A percentile compares a stretch with the other conserved stretches of the same genome.
phyloP scores from a whole-genome alignment of 2,888 invertebrate species.

The Uloborus plumipes region DNA sequence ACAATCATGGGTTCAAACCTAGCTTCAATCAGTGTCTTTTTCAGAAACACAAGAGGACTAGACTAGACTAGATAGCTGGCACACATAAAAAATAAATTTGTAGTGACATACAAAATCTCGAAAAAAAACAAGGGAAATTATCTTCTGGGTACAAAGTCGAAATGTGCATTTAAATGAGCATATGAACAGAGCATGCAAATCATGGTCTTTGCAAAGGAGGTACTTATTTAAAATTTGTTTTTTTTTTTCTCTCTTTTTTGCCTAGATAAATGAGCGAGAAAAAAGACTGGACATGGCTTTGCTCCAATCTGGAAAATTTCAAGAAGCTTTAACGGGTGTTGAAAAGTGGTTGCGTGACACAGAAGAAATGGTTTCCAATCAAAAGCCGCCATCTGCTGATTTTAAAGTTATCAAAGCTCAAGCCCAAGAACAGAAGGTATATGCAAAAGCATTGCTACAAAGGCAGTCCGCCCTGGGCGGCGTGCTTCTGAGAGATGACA shows the following conservation, averaged over 20 bases:
- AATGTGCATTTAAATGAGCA: no score
- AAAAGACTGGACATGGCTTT: constrained; percentile 91
- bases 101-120: no score
- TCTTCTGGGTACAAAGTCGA: no score
- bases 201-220: neutral
- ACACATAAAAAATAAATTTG: no score
- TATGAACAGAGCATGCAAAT: no score
- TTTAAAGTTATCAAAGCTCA: constrained; percentile 98
- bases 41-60: no score
- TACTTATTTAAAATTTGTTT: neutral
- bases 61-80: no score
- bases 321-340: constrained; percentile 81
- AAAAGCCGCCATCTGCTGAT: constrained; percentile 96
- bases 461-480: no score
- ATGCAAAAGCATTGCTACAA: neutral
- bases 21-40: no score
- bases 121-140: no score
- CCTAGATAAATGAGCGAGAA: constrained; percentile 87
- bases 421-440: constrained; percentile 91
- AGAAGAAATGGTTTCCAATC: constrained; percentile 96
- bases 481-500: no score
- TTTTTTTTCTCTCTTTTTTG: constrained; percentile 68
- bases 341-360: constrained; percentile 97
- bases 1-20: no score
- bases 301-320: constrained; percentile 95